Conservation (phyloP, 2,797 vertebrate species). For the Australoheros facetus region DNA sequence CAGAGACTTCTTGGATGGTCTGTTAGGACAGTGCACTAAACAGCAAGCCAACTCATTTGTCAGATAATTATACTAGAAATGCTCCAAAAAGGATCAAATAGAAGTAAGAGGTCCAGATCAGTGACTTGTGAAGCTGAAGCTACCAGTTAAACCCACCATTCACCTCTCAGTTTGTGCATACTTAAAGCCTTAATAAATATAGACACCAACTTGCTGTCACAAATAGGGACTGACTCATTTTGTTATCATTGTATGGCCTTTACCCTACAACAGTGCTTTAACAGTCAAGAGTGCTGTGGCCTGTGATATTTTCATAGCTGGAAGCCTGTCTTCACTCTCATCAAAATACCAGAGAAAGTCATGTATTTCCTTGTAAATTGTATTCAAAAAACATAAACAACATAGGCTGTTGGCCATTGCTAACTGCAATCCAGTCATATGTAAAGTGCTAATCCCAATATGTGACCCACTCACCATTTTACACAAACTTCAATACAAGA, state of each 20-base stretch:
- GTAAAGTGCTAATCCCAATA: too few species aligned
- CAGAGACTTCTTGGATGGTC: neutral
- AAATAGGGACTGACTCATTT: neutral
- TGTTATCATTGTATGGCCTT: neutral
- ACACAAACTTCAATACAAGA: too few species aligned
- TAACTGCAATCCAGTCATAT: too few species aligned
- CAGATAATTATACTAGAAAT: neutral
- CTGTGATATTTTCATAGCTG: too few species aligned
- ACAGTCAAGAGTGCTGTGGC: too few species aligned
- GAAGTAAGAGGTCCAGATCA: neutral
- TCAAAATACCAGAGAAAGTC: too few species aligned
- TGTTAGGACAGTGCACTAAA: neutral
- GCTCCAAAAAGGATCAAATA: neutral
- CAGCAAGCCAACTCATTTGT: neutral
- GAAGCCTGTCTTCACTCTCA: too few species aligned
- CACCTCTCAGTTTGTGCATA: neutral
- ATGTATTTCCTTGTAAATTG: too few species aligned
- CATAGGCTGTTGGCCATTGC: too few species aligned
- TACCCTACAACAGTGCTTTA: neutral
- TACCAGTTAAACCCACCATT: neutral
- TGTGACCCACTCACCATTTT: too few species aligned
- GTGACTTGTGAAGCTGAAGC: neutral
- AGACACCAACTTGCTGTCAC: neutral
- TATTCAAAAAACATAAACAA: too few species aligned
- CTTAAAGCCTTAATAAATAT: neutral